These are phyloP conservation scores for Yasuhikotakia modesta DNA, from an alignment of 2,797 vertebrate species.

Conservation along the genomic window DNA sequence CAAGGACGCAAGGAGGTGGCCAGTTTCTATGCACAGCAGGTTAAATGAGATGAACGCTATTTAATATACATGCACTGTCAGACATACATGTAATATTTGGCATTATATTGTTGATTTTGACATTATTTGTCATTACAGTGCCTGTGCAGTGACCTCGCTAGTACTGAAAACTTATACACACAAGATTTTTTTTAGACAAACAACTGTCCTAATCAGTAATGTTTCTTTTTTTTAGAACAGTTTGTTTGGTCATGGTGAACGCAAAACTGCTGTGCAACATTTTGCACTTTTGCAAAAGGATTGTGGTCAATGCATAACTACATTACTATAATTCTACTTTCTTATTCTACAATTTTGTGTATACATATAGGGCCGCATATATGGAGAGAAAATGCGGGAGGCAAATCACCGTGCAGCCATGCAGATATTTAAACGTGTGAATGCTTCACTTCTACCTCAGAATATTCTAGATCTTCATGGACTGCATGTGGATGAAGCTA, in stretches of 20 bases:
- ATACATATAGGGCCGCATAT: slow-evolving; percentile 82
- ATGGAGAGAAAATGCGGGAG: slow-evolving; percentile 91
- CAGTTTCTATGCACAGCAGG: slow-evolving; percentile 93
- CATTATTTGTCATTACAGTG: too few relatives aligned
- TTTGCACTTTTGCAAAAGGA: background rate
- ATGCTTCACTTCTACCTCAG: slow-evolving; percentile 87
- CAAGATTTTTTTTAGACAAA: too few relatives aligned
- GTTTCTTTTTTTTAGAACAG: too few relatives aligned
- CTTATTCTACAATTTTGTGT: background rate
- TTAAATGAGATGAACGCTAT: slow-evolving; percentile 42
- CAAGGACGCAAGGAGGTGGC: slow-evolving; percentile 91
- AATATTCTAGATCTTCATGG: slow-evolving; percentile 98
- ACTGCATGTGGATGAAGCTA: slow-evolving; percentile 91
- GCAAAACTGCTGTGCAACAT: too few relatives aligned
- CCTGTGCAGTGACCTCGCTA: too few relatives aligned
- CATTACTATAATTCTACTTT: background rate
- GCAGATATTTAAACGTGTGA: slow-evolving; percentile 91
- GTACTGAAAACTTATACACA: too few relatives aligned
- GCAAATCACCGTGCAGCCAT: slow-evolving; percentile 89
- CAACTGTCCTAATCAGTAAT: too few relatives aligned
- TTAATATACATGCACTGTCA: background rate
- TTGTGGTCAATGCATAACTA: background rate
- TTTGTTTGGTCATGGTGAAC: too few relatives aligned
- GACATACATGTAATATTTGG: too few relatives aligned
- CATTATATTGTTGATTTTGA: too few relatives aligned